A percentile compares a stretch with the other conserved stretches of the same genome.
Conservation (phyloP, 2,113 vertebrate species). For the rat (Rattus norvegicus) region DNA sequence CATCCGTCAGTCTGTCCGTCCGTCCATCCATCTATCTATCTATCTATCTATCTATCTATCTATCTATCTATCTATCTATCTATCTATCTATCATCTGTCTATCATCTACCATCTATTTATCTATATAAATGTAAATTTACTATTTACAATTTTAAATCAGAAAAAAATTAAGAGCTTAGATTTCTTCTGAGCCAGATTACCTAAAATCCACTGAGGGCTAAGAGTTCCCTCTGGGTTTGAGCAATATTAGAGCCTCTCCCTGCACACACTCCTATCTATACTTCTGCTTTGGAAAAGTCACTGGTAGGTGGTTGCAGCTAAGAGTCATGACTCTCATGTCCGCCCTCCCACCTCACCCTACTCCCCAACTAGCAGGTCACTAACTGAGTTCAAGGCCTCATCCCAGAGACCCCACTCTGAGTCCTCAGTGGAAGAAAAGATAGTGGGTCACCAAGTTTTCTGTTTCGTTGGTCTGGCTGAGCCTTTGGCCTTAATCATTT, state of each 20-base stretch:
- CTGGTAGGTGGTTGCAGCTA: neutral
- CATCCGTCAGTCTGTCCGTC: neutral
- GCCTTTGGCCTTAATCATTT: neutral
- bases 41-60: neutral
- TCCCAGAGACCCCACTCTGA: neutral
- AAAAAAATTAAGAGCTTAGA: slow-evolving; percentile 44
- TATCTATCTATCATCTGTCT: too few relatives aligned
- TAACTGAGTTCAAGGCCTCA: neutral
- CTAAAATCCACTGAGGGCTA: slow-evolving; percentile 54
- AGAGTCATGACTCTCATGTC: neutral
- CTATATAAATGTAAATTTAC: neutral
- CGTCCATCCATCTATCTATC: too few relatives aligned
- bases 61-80: neutral
- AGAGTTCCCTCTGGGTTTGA: neutral
- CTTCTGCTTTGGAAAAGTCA: neutral
- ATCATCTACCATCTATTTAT: neutral
- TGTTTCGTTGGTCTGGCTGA: neutral
- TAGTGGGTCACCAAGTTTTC: neutral
- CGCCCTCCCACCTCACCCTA: rapidly evolving
- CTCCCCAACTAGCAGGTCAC: neutral
- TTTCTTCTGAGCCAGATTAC: slow-evolving; percentile 64
- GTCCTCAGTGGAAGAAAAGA: neutral
- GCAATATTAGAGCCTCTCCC: neutral
- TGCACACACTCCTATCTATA: neutral
- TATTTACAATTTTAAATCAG: slow-evolving; percentile 60